Evolutionary conservation across 2,888 invertebrate genomes (phyloP).

Genomic region (Andrena marginata): DNA sequence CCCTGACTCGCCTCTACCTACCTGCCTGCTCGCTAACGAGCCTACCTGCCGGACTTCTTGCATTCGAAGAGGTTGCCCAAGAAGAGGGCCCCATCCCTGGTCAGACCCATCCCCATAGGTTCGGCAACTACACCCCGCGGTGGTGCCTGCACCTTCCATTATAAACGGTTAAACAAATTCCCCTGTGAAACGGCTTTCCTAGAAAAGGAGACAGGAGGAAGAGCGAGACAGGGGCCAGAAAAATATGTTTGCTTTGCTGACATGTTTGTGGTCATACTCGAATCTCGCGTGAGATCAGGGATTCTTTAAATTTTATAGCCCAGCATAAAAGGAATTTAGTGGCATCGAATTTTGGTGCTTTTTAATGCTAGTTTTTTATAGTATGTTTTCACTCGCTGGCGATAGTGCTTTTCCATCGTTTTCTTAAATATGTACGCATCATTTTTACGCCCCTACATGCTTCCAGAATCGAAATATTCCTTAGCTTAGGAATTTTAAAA

Average conservation of each 20-base stretch:
- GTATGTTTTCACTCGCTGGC: too few species aligned
- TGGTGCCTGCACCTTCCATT: conserved; percentile 76
- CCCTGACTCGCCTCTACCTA: conserved; percentile 75
- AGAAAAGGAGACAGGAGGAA: conserved; percentile 61
- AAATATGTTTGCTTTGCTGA: conserved; percentile 43
- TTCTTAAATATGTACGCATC: too few species aligned
- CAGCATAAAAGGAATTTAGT: conserved; percentile 37
- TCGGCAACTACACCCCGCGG: conserved; percentile 71
- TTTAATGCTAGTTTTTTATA: neutral
- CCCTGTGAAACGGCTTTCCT: conserved; percentile 78
- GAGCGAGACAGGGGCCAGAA: conserved; percentile 9
- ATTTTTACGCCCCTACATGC: too few species aligned
- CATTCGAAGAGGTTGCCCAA: conserved; percentile 79
- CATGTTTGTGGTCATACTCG: conserved; percentile 14
- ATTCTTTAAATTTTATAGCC: conserved; percentile 35
- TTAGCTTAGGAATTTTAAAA: too few species aligned
- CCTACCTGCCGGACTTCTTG: conserved; percentile 84
- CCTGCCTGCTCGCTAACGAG: conserved; percentile 84
- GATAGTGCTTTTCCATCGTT: too few species aligned
- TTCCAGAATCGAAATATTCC: too few species aligned
- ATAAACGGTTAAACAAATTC: conserved; percentile 82
- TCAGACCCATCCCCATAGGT: conserved; percentile 66
- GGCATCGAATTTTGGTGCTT: conserved; percentile 10
- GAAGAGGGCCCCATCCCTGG: conserved; percentile 63
- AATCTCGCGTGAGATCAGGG: conserved; percentile 12